These are phyloP conservation scores for Pectinophora gossypiella DNA, from an alignment of 1,140 invertebrate species.

Conservation along the genomic window DNA sequence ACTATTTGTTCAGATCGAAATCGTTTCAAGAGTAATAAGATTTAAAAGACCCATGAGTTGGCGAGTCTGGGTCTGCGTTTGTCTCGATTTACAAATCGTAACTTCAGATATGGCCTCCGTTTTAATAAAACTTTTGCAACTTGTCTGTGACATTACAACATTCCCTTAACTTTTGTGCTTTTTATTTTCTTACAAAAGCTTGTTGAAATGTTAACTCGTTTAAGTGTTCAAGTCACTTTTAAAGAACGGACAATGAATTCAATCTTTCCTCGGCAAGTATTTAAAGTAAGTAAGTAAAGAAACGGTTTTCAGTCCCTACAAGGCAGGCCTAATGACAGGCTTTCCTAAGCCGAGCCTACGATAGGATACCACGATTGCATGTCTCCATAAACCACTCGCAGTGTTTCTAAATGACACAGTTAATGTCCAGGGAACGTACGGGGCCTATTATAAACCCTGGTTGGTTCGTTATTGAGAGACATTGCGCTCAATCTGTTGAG, in stretches of 20 bases:
- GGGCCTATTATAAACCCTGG: neutral
- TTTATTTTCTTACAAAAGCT: conserved; percentile 21
- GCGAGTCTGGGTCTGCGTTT: neutral
- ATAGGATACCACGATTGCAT: neutral
- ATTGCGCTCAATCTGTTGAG: too few relatives aligned
- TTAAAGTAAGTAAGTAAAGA: conserved; percentile 17
- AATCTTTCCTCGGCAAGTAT: conserved; percentile 22
- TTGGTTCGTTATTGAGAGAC: neutral
- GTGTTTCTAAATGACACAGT: neutral
- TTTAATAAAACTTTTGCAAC: conserved; percentile 28
- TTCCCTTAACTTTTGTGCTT: conserved; percentile 15
- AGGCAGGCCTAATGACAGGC: conserved; percentile 7
- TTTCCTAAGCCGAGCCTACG: neutral
- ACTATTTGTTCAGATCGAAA: neutral
- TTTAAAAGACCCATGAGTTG: neutral
- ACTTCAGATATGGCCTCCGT: conserved; percentile 6
- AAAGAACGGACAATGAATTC: conserved; percentile 25
- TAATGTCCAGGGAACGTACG: neutral
- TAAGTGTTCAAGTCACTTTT: conserved; percentile 18
- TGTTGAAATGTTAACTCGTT: conserved; percentile 24
- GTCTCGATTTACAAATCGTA: neutral
- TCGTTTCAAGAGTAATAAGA: conserved; percentile 5
- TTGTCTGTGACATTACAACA: conserved; percentile 25
- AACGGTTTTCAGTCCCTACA: conserved; percentile 12
- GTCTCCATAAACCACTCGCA: neutral